phyloP scores from a whole-genome alignment of 2,113 vertebrate genomes.

The Paracanthobrama guichenoti region DNA sequence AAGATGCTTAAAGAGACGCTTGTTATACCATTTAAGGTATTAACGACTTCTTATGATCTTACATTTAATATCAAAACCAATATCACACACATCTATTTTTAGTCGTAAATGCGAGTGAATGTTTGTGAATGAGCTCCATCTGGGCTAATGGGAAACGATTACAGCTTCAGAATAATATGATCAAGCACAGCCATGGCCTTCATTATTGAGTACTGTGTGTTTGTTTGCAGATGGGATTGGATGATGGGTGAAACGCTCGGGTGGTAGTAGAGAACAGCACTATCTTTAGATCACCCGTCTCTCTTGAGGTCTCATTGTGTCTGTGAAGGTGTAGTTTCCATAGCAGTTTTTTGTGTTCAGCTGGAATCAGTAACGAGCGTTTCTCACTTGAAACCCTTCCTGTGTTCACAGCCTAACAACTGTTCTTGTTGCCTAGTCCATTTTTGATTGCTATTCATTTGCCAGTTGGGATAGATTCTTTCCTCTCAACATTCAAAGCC shows the following conservation, averaged over 20 bases:
- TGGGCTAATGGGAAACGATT: neutral
- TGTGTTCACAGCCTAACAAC: neutral
- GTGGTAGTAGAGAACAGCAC: too few relatives aligned
- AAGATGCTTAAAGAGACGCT: too few relatives aligned
- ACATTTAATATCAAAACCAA: too few relatives aligned
- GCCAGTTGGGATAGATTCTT: neutral
- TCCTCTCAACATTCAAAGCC: neutral
- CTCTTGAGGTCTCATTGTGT: neutral
- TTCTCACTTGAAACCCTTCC: neutral
- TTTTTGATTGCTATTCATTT: neutral
- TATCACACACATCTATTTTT: too few relatives aligned
- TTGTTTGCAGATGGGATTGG: neutral
- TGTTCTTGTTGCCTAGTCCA: neutral
- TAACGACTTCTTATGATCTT: too few relatives aligned
- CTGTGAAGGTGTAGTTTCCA: slow-evolving; percentile 16
- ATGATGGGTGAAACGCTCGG: neutral
- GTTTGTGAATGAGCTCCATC: neutral
- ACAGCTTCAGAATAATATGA: neutral
- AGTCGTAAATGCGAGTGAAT: too few relatives aligned
- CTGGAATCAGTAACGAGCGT: neutral
- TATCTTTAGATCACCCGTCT: slow-evolving; percentile 8
- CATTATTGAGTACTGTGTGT: neutral
- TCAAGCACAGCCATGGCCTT: neutral
- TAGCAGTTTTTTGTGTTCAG: slow-evolving; percentile 2
- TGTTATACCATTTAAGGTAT: too few relatives aligned